A percentile compares a stretch with the other conserved stretches of the same genome.
Evolutionary conservation across 2,888 invertebrate species (phyloP).

Genomic region (Phengaris arion): DNA sequence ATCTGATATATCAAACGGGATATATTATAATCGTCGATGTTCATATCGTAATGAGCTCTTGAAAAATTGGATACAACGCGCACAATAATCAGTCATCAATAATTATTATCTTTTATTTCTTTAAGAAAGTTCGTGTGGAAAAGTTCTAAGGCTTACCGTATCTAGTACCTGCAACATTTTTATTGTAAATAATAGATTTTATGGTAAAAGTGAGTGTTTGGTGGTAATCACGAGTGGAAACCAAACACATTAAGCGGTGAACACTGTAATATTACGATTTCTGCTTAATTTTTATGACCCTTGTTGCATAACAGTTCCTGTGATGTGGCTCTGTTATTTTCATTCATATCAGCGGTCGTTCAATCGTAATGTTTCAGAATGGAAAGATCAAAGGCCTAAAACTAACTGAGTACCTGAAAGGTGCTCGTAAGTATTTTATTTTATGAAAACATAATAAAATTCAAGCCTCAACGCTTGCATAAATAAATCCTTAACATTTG

Average conservation of each 20-base stretch:
- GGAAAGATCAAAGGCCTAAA: neutral
- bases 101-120: no score
- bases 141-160: no score
- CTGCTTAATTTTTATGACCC: neutral
- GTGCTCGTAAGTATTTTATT: neutral
- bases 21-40: slow-evolving; percentile 20
- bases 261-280: neutral
- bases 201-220: neutral
- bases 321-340: neutral
- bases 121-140: no score
- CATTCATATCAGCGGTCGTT: neutral
- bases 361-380: neutral
- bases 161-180: no score
- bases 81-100: slow-evolving; percentile 4
- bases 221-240: neutral
- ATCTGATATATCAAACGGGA: slow-evolving; percentile 34
- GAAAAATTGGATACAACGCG: slow-evolving; percentile 25
- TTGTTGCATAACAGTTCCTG: neutral
- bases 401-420: neutral
- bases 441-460: neutral
- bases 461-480: neutral
- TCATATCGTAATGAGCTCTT: slow-evolving; percentile 30
- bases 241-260: neutral
- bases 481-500: neutral
- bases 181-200: neutral